Conservation (phyloP, 2,888 invertebrate species). For the Drosophila siamana region DNA sequence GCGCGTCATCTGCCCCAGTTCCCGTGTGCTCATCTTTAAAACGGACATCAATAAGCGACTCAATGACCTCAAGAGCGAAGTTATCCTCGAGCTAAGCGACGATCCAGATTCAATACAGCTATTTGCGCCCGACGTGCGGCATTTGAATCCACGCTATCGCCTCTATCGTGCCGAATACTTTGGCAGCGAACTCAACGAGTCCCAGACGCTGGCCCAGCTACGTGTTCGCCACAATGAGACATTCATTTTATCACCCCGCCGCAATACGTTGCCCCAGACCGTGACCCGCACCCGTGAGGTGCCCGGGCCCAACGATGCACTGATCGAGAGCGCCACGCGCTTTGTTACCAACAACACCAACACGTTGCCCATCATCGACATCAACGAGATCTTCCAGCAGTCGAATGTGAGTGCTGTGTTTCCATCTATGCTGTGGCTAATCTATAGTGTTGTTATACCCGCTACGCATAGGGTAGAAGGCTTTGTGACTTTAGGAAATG, state of each 20-base stretch:
- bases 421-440: neutral
- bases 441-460: too few species aligned
- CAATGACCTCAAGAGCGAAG: conserved; percentile 82
- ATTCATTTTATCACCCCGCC: conserved; percentile 79
- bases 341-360: conserved; percentile 82
- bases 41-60: conserved; percentile 78
- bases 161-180: conserved; percentile 81
- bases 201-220: conserved; percentile 72
- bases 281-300: conserved; percentile 79
- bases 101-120: conserved; percentile 82
- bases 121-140: conserved; percentile 82
- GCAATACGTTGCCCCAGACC: conserved; percentile 78
- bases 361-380: conserved; percentile 83
- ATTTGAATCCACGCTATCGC: conserved; percentile 82
- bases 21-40: conserved; percentile 79
- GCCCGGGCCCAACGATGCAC: conserved; percentile 86
- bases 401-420: conserved; percentile 84
- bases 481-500: too few species aligned
- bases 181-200: conserved; percentile 78
- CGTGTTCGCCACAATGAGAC: conserved; percentile 81
- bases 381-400: conserved; percentile 85
- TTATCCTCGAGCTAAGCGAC: conserved; percentile 82
- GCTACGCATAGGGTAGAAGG: too few species aligned
- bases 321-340: conserved; percentile 86
- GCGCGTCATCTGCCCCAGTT: conserved; percentile 83